These are phyloP conservation scores for Panonychus citri DNA, from an alignment of 1,140 invertebrate species.

Conservation along the genomic window DNA sequence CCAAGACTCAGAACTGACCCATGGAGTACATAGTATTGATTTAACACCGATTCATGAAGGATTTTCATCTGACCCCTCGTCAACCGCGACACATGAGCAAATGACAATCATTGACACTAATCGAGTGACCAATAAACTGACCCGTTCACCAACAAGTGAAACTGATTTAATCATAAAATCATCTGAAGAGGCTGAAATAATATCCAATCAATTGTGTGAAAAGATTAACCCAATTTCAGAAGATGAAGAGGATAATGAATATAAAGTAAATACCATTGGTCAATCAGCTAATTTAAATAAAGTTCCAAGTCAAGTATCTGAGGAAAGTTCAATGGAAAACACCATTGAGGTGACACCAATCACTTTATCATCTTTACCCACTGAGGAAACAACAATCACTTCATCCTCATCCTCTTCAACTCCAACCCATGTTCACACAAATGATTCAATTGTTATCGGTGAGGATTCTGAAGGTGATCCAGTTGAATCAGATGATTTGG, in stretches of 20 bases:
- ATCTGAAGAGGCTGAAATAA: too few relatives aligned
- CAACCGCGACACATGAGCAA: constrained; percentile 5
- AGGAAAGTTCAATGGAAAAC: not conserved
- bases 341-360: not conserved
- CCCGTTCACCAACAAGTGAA: not conserved
- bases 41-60: constrained; percentile 8
- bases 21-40: not conserved
- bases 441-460: not conserved
- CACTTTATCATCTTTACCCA: not conserved
- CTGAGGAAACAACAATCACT: not conserved
- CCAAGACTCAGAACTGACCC: not conserved
- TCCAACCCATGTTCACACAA: not conserved
- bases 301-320: not conserved
- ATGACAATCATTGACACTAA: constrained; percentile 1
- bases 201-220: not conserved
- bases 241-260: not conserved
- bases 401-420: not conserved
- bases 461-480: not conserved
- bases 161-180: too few relatives aligned
- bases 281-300: not conserved
- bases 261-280: not conserved
- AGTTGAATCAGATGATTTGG: not conserved
- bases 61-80: constrained; percentile 7
- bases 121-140: not conserved
- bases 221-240: not conserved